Conservation (phyloP, 2,113 vertebrate genomes). For the Psittacula cyanocephala region DNA sequence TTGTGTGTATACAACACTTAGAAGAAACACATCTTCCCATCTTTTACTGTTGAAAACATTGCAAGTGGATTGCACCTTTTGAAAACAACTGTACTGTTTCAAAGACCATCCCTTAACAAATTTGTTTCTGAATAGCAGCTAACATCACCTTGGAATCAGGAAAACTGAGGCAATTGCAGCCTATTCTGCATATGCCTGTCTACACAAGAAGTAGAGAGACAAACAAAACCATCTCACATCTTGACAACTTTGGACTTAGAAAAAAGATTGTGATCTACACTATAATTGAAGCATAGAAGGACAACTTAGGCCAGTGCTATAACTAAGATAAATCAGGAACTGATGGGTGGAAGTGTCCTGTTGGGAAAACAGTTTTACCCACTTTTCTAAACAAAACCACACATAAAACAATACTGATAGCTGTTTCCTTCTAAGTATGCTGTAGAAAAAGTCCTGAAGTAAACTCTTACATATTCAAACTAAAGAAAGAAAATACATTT, state of each 20-base stretch:
- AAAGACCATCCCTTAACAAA: not conserved
- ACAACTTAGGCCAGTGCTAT: not conserved
- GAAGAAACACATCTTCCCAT: not conserved
- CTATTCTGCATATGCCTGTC: not conserved
- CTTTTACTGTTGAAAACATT: not conserved
- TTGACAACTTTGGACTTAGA: not conserved
- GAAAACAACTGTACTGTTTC: not conserved
- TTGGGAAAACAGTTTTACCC: not conserved
- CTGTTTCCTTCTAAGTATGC: not conserved
- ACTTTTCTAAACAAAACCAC: not conserved
- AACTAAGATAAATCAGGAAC: not conserved
- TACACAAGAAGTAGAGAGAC: slow-evolving; percentile 20
- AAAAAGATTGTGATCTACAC: not conserved
- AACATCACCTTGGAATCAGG: not conserved
- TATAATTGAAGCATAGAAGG: not conserved
- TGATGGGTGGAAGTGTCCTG: not conserved
- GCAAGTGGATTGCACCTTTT: not conserved
- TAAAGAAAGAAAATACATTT: not conserved
- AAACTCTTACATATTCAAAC: not conserved
- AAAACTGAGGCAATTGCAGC: not conserved
- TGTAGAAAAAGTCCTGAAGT: not conserved
- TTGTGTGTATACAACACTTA: not conserved
- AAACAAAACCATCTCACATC: not conserved
- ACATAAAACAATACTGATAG: not conserved
- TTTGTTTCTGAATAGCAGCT: not conserved